A percentile compares a stretch with the other conserved stretches of the same genome.
These are phyloP conservation scores for Lichenostomus cassidix DNA, from an alignment of 2,113 vertebrate genomes.

Conservation along the genomic window DNA sequence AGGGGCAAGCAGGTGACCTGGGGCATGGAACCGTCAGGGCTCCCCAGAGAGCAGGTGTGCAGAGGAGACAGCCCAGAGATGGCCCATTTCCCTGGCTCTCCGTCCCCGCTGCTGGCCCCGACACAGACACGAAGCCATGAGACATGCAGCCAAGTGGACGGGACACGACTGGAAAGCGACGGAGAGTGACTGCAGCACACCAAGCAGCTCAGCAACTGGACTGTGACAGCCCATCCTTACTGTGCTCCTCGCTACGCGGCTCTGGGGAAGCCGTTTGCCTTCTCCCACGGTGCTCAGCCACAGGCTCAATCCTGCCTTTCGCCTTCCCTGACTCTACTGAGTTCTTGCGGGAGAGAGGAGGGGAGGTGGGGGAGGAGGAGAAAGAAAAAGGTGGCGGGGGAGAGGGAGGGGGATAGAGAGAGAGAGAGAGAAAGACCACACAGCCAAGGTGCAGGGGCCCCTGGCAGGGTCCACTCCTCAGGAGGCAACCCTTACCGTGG, in stretches of 20 bases:
- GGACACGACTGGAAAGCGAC: slow-evolving; percentile 45
- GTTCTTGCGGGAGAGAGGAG: slow-evolving; percentile 29
- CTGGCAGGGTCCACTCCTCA: neutral
- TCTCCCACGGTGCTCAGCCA: slow-evolving; percentile 37
- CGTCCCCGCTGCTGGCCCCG: neutral
- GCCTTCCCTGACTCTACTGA: slow-evolving; percentile 42
- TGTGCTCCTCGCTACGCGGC: slow-evolving; percentile 48
- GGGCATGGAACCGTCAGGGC: neutral
- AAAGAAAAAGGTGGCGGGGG: neutral
- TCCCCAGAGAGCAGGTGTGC: neutral
- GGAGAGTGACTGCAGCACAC: slow-evolving; percentile 43
- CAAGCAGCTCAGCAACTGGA: slow-evolving; percentile 4
- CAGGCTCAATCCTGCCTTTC: slow-evolving; percentile 53
- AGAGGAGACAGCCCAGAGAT: slow-evolving; percentile 15
- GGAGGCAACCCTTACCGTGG: slow-evolving; percentile 85
- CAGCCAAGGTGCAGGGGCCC: neutral
- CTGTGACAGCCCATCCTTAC: slow-evolving; percentile 52
- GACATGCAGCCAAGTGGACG: slow-evolving; percentile 50
- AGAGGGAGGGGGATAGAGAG: neutral
- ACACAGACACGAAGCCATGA: slow-evolving; percentile 55
- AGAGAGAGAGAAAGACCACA: neutral
- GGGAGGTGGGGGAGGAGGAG: neutral
- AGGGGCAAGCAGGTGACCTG: neutral
- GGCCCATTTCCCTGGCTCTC: neutral
- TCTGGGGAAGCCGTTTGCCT: slow-evolving; percentile 38